Evolutionary conservation across 2,113 vertebrate genomes (phyloP).

Genomic region (Phalacrocorax aristotelis): DNA sequence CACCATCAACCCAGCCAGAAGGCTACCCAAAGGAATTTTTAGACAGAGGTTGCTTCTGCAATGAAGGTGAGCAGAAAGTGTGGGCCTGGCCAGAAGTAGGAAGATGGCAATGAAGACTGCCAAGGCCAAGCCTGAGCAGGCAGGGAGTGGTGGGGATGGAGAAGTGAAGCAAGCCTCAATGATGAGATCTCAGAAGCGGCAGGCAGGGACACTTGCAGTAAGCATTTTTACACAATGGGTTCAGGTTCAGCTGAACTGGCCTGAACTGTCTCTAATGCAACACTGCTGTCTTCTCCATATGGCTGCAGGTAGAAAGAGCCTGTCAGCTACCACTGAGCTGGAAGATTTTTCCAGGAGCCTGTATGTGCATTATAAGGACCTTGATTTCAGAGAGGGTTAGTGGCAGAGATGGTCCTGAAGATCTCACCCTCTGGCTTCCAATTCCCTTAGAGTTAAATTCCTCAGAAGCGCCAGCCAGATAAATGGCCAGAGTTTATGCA

Average conservation of each 20-base stretch:
- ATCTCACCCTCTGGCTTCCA: neutral
- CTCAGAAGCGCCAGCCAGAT: neutral
- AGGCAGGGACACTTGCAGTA: neutral
- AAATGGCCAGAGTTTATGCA: neutral
- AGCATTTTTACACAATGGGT: neutral
- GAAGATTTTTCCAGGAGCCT: neutral
- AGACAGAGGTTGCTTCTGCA: neutral
- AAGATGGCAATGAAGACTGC: neutral
- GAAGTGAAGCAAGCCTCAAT: neutral
- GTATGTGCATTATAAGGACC: neutral
- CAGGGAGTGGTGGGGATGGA: neutral
- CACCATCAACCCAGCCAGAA: neutral
- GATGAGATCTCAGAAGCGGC: neutral
- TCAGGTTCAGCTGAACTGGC: neutral
- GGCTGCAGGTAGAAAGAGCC: neutral
- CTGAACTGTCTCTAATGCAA: neutral
- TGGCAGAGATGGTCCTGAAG: neutral
- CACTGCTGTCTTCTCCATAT: neutral
- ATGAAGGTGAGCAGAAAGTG: fast-evolving
- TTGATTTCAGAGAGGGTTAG: neutral
- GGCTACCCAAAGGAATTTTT: neutral
- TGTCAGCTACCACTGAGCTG: neutral
- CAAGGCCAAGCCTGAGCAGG: neutral
- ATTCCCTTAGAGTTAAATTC: neutral
- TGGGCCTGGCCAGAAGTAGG: neutral